These are phyloP conservation scores for Diuraphis noxia DNA, from an alignment of 1,140 invertebrate species.

Conservation along the genomic window DNA sequence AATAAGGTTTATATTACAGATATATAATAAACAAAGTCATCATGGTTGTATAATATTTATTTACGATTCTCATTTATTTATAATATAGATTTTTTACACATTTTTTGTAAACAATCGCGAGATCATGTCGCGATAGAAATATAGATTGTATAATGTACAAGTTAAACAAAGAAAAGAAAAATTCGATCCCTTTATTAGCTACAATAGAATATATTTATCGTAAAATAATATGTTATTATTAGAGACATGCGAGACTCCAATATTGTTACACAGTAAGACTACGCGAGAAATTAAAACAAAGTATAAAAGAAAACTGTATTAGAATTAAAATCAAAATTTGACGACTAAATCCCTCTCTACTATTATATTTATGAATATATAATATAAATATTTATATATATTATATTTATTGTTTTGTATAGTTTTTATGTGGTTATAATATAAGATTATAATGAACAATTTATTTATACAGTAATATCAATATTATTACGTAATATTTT, in stretches of 20 bases:
- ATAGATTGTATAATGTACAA: neutral
- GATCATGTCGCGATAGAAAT: neutral
- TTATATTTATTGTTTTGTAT: conserved; percentile 4
- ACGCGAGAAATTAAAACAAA: neutral
- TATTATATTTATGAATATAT: neutral
- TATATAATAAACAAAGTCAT: neutral
- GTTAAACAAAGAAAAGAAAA: conserved; percentile 34
- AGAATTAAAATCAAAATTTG: neutral
- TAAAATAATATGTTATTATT: conserved; percentile 26
- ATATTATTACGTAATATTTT: neutral
- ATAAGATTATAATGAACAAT: conserved; percentile 15
- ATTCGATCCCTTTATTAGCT: conserved; percentile 39
- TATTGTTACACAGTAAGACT: neutral
- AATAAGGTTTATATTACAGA: too few relatives aligned
- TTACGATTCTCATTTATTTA: conserved; percentile 38
- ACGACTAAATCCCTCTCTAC: conserved; percentile 13
- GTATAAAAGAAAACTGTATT: neutral
- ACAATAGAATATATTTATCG: conserved; percentile 27
- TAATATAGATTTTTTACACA: conserved; percentile 37
- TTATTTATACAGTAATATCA: conserved; percentile 15
- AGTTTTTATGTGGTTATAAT: neutral
- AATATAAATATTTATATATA: neutral
- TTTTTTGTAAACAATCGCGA: neutral
- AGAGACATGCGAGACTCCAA: neutral
- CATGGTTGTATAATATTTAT: conserved; percentile 15